A percentile compares a stretch with the other conserved stretches of the same genome.
phyloP scores from a whole-genome alignment of 1,140 invertebrate genomes.

The Paralvinella palmiformis region DNA sequence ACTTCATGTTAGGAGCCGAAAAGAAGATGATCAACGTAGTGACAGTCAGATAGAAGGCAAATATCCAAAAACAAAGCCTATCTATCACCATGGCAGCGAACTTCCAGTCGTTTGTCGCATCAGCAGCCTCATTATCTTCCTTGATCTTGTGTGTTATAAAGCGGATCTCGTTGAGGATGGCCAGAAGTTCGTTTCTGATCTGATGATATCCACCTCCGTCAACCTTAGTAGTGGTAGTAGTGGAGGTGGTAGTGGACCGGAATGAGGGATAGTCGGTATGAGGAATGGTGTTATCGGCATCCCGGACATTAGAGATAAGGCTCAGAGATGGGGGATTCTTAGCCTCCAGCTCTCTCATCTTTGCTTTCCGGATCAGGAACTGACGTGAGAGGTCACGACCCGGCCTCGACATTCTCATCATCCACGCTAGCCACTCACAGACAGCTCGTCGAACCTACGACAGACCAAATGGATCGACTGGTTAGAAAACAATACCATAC shows the following conservation, averaged over 20 bases:
- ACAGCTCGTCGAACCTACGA: constrained; percentile 77
- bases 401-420: constrained; percentile 89
- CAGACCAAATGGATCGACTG: no score
- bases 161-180: constrained; percentile 92
- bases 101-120: constrained; percentile 81
- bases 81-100: constrained; percentile 99
- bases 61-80: constrained; percentile 96
- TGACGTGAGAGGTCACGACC: constrained; percentile 63
- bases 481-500: no score
- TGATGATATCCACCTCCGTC: constrained; percentile 28
- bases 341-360: constrained; percentile 42
- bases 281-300: constrained; percentile 31
- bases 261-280: background rate
- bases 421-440: constrained; percentile 91
- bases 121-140: constrained; percentile 48
- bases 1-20: constrained; percentile 41
- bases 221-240: no score
- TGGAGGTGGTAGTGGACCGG: background rate
- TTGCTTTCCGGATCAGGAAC: constrained; percentile 76
- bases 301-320: constrained; percentile 22
- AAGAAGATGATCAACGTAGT: constrained; percentile 91
- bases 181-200: constrained; percentile 63
- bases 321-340: constrained; percentile 17
- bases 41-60: constrained; percentile 95
- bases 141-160: constrained; percentile 66